These are phyloP conservation scores for Cybosia mesomella DNA, from an alignment of 2,888 invertebrate genomes.

Conservation along the genomic window DNA sequence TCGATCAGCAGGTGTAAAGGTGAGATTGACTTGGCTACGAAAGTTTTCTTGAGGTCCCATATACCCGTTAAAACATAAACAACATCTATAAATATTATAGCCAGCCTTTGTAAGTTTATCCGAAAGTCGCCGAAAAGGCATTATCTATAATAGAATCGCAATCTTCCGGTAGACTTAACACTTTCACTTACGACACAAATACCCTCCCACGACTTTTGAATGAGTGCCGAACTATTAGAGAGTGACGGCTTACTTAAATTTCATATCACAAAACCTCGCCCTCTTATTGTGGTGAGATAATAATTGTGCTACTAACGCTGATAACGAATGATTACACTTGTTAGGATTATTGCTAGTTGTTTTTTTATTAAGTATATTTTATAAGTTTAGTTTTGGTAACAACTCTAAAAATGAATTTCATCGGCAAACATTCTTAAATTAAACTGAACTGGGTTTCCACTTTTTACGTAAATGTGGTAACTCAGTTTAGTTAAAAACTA, in stretches of 20 bases:
- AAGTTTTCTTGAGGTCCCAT: too few relatives aligned
- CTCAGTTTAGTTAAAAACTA: too few relatives aligned
- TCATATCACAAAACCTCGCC: slow-evolving; percentile 24
- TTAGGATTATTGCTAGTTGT: slow-evolving; percentile 30
- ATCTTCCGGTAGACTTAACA: slow-evolving; percentile 17
- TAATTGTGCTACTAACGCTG: slow-evolving; percentile 31
- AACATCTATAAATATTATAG: neutral
- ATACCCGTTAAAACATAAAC: neutral
- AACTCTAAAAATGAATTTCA: neutral
- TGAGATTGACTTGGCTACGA: too few relatives aligned
- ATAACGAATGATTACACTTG: slow-evolving; percentile 41
- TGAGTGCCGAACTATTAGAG: slow-evolving; percentile 13
- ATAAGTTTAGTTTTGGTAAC: neutral
- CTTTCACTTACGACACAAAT: slow-evolving; percentile 22
- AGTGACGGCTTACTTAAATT: slow-evolving; percentile 4
- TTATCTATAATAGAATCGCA: slow-evolving; percentile 6
- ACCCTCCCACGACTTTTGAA: slow-evolving; percentile 17
- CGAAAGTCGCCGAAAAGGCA: slow-evolving; percentile 10
- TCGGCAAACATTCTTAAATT: neutral
- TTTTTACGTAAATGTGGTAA: neutral
- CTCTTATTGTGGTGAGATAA: slow-evolving; percentile 34
- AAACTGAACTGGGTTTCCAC: too few relatives aligned
- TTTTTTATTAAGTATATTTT: slow-evolving; percentile 9
- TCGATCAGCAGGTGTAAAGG: too few relatives aligned
- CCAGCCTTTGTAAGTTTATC: neutral